Conservation (phyloP, 2,888 invertebrate genomes). For the Rutpela maculata region DNA sequence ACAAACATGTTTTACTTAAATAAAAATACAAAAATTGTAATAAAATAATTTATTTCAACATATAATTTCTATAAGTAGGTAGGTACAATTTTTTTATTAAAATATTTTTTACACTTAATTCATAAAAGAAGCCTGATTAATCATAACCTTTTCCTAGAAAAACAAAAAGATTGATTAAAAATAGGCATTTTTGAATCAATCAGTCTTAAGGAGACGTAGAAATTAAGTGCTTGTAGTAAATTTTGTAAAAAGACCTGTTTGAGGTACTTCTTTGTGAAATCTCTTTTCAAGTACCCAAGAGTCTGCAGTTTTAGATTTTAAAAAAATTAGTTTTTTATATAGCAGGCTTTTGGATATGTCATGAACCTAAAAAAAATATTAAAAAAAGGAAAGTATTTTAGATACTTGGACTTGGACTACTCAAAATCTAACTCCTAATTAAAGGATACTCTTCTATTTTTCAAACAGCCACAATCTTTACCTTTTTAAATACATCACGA, state of each 20-base stretch:
- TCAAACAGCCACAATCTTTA: slow-evolving; percentile 7
- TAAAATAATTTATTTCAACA: slow-evolving; percentile 45
- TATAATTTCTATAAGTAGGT: slow-evolving; percentile 8
- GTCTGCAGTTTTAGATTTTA: not conserved
- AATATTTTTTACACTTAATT: slow-evolving; percentile 40
- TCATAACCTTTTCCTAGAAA: slow-evolving; percentile 53
- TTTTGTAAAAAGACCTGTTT: not conserved
- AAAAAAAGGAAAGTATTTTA: not conserved
- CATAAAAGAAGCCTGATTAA: slow-evolving; percentile 53
- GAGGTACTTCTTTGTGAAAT: not conserved
- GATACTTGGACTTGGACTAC: slow-evolving; percentile 1
- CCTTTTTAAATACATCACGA: slow-evolving; percentile 7
- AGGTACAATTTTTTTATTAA: slow-evolving; percentile 22
- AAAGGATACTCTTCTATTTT: slow-evolving; percentile 7
- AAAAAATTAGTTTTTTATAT: not conserved
- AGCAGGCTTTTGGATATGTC: slow-evolving; percentile 1
- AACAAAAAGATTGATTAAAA: slow-evolving; percentile 52
- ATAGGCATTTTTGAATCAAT: slow-evolving; percentile 22
- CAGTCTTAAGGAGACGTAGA: not conserved
- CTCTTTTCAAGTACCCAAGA: not conserved
- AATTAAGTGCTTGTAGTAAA: not conserved
- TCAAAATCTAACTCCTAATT: not conserved
- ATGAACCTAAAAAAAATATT: not conserved
- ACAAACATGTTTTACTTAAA: slow-evolving; percentile 23
- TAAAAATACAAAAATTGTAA: slow-evolving; percentile 37